Percentiles rank a stretch among this genome's conserved stretches.
These are phyloP conservation scores for Apodemia duryi DNA, from an alignment of 2,888 invertebrate genomes.

Conservation along the genomic window DNA sequence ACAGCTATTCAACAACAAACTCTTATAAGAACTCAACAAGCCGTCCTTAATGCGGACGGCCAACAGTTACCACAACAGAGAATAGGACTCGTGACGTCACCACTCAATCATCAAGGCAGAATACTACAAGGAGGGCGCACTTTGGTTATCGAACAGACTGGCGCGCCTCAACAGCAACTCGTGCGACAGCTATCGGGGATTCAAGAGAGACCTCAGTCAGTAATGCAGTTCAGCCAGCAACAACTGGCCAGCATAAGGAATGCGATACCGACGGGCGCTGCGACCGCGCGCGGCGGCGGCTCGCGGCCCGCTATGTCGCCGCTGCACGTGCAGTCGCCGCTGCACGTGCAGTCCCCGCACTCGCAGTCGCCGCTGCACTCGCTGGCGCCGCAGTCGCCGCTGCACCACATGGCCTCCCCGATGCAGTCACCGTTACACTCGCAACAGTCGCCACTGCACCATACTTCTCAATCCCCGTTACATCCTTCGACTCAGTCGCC, in stretches of 20 bases:
- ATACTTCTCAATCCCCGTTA: conserved; percentile 57
- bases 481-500: conserved; percentile 64
- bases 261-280: conserved; percentile 39
- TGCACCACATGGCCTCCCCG: conserved; percentile 48
- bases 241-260: conserved; percentile 42
- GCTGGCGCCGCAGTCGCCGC: conserved; percentile 42
- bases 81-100: conserved; percentile 63
- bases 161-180: conserved; percentile 56
- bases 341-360: conserved; percentile 60
- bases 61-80: conserved; percentile 57
- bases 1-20: conserved; percentile 58
- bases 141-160: conserved; percentile 65
- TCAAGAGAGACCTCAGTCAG: conserved; percentile 52
- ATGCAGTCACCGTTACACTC: conserved; percentile 66
- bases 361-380: conserved; percentile 43
- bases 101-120: conserved; percentile 54
- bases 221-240: conserved; percentile 60
- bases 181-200: conserved; percentile 56
- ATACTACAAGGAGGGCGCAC: conserved; percentile 61
- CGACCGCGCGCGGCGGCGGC: conserved; percentile 45
- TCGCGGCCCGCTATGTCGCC: conserved; percentile 64
- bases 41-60: conserved; percentile 55
- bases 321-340: conserved; percentile 58
- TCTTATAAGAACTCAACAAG: conserved; percentile 60
- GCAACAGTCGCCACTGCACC: conserved; percentile 61